Evolutionary conservation across 2,888 invertebrate genomes (phyloP), one percentile per base, ranked within the genome.

Genomic region (Dolichopus griseipennis): DNA sequence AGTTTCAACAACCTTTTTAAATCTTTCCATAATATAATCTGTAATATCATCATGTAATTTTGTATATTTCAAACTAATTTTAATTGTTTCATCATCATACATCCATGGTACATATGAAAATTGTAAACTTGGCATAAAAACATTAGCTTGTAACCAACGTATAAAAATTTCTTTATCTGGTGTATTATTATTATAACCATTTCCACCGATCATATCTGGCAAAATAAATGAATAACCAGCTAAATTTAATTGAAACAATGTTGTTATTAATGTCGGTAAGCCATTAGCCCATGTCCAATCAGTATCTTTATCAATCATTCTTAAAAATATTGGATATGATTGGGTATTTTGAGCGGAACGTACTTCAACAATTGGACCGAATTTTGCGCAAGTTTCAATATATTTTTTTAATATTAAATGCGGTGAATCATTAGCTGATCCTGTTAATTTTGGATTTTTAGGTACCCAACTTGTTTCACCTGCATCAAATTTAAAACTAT

Each of bases 41-140:
- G 88, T 83, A 73, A 87, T 87, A 12, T 82, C 75, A 0, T 84
- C 85, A 74, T 92, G 92, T 0, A 93, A 77, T 0, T 86, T 81
- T 0, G 90, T 86, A 76, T 86, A 89, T 67, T 83, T 85, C 75
- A 81, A 85, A 71, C 88, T 84, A 69, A 92, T 88, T 71, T 79
- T 78, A 7, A 88, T 83, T 0, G 89, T 86, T 84, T 82, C 82
- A 0, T 78, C 71, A 72, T 88, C 88, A 75, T 85, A 90, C 69
- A 88, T 85, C 92, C 92, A 93, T 0, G 92, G 92, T 1, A 87
- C 85, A 72, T 85, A 86, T 3, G 92, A 91, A 76, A 90, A 90
- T 79, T 93, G 91, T 73, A 93, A 82, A 18, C 87, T 83, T 0
- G 92, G 91, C 86, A 93, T 88, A 74, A 91, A 91, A 0, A 86